Percentiles rank a stretch among this genome's conserved stretches.
Evolutionary conservation across 2,797 vertebrate species (phyloP).

Genomic region (Peromyscus attwateri): DNA sequence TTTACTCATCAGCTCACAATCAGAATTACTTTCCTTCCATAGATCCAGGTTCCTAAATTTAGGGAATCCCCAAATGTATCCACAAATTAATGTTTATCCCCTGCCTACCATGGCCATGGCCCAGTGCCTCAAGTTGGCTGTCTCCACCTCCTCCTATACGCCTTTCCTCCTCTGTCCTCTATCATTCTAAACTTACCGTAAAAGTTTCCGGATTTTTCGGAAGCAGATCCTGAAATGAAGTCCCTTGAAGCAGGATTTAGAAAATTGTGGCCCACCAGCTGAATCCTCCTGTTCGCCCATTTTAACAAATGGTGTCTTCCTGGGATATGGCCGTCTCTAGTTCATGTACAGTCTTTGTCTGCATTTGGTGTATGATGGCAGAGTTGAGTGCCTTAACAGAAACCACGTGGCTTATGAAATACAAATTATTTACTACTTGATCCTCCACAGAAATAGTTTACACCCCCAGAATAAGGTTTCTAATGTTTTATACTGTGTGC

Average conservation of each 20-base stretch:
- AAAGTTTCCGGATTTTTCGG: constrained; percentile 31
- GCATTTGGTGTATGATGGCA: not conserved
- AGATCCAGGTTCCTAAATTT: not conserved
- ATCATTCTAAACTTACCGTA: not conserved
- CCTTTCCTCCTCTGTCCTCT: not conserved
- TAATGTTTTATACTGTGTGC: not conserved
- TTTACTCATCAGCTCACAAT: not conserved
- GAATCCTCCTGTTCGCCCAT: not conserved
- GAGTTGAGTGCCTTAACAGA: not conserved
- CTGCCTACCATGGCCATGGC: rapidly evolving
- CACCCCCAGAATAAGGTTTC: not conserved
- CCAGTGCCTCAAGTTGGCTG: not conserved
- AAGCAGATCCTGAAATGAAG: not conserved
- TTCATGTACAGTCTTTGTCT: not conserved
- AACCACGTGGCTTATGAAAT: not conserved
- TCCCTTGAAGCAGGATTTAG: not conserved
- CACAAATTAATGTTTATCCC: not conserved
- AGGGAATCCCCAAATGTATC: not conserved
- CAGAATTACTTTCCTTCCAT: not conserved
- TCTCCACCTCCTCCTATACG: not conserved
- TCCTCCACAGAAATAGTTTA: not conserved
- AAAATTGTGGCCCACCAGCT: not conserved
- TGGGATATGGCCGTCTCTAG: not conserved
- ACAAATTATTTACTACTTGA: not conserved
- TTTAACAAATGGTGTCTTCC: not conserved